Conservation (phyloP, 2,797 vertebrate genomes). For the Epinephelus malabaricus region DNA sequence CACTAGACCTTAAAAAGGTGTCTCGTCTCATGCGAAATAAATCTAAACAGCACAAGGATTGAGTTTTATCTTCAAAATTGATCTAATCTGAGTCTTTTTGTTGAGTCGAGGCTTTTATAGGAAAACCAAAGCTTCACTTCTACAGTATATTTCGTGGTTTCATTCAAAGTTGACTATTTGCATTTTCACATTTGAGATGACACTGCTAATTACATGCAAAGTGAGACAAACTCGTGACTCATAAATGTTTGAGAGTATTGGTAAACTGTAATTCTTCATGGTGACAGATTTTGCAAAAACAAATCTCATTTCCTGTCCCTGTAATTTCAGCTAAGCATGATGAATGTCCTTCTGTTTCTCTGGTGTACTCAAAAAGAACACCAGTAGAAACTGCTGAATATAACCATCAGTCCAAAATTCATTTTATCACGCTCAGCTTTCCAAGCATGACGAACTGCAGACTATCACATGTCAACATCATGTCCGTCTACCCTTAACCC, state of each 20-base stretch:
- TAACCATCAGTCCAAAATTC: not conserved
- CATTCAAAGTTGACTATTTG: not conserved
- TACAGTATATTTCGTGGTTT: not conserved
- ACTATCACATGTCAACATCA: constrained; percentile 12
- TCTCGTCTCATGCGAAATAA: not conserved
- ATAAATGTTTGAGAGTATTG: not conserved
- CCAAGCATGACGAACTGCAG: constrained; percentile 10
- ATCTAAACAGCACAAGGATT: not conserved
- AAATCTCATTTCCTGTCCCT: not conserved
- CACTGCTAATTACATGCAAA: constrained; percentile 6
- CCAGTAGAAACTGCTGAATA: constrained; percentile 1
- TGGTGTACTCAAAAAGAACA: not conserved
- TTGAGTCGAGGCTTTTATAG: not conserved
- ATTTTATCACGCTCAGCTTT: constrained; percentile 30
- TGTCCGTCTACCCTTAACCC: not conserved
- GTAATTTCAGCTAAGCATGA: constrained; percentile 12
- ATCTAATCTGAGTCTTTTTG: not conserved
- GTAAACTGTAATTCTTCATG: constrained; percentile 2
- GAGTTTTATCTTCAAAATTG: not conserved
- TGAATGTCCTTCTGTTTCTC: constrained; percentile 8
- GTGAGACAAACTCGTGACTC: not conserved
- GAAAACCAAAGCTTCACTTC: constrained; percentile 2
- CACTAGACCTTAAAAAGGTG: too few species aligned
- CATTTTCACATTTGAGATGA: constrained; percentile 8
- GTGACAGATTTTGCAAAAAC: constrained; percentile 10